Evolutionary conservation across 2,888 invertebrate genomes (phyloP).

Genomic region (Tinea semifulvella): DNA sequence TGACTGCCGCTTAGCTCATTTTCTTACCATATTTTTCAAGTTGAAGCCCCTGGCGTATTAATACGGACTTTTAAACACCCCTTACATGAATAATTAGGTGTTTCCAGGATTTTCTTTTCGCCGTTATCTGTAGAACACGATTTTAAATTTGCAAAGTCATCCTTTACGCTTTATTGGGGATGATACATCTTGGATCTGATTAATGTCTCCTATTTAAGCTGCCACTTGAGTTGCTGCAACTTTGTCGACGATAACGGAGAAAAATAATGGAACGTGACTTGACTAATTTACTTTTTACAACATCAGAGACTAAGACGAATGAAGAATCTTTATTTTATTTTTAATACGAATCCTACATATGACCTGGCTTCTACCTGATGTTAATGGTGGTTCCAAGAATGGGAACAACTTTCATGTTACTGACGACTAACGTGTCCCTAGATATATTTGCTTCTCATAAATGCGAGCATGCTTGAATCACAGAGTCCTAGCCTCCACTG

Average conservation of each 20-base stretch:
- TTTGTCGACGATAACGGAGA: conserved; percentile 60
- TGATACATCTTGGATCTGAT: conserved; percentile 64
- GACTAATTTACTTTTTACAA: conserved; percentile 52
- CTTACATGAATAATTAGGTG: conserved; percentile 66
- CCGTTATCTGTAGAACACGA: conserved; percentile 60
- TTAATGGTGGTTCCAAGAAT: no score
- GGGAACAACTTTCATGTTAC: no score
- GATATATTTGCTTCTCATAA: no score
- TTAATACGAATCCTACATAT: no score
- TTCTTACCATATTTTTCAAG: conserved; percentile 47
- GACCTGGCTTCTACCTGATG: no score
- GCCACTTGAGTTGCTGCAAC: conserved; percentile 47
- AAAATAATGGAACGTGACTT: conserved; percentile 63
- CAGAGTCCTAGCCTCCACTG: no score
- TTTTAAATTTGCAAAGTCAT: conserved; percentile 63
- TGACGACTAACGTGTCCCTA: no score
- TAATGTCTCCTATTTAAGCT: conserved; percentile 38
- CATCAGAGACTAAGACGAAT: no score
- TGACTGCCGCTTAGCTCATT: conserved; percentile 26
- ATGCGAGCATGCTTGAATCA: no score
- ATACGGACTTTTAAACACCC: conserved; percentile 58
- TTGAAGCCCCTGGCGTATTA: conserved; percentile 43
- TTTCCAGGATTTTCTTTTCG: conserved; percentile 49
- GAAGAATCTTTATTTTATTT: no score
- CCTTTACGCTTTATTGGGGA: conserved; percentile 62